Conservation (phyloP, 2,888 invertebrate species). For the Agrotis ipsilon region DNA sequence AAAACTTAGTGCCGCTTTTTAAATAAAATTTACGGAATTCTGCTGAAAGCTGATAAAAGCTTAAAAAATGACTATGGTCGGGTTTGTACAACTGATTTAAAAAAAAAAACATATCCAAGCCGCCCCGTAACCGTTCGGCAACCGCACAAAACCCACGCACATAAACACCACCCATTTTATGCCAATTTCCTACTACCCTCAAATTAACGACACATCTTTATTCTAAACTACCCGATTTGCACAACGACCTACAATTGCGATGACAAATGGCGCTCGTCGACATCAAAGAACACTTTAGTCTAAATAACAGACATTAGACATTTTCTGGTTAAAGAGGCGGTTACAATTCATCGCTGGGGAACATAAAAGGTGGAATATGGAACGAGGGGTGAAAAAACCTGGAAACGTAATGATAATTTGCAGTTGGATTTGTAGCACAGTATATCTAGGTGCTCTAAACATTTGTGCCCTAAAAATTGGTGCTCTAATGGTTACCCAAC, state of each 20-base stretch:
- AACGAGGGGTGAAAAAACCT: neutral
- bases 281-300: conserved; percentile 49
- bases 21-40: no score
- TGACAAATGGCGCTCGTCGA: conserved; percentile 22
- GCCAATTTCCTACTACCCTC: conserved; percentile 5
- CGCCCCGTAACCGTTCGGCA: no score
- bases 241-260: conserved; percentile 35
- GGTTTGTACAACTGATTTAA: no score
- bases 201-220: conserved; percentile 26
- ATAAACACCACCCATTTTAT: neutral
- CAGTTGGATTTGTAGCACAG: no score
- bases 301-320: conserved; percentile 58
- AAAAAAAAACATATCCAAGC: no score
- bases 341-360: neutral
- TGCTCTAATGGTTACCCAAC: no score
- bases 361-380: neutral
- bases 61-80: no score
- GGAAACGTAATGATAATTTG: neutral
- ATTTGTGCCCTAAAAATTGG: no score
- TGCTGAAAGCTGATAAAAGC: no score
- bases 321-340: conserved; percentile 12
- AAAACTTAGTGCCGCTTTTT: no score
- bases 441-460: no score
- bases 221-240: conserved; percentile 31
- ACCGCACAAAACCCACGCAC: no score